Conservation (phyloP, 2,113 vertebrate genomes). For the Seriola quinqueradiata region DNA sequence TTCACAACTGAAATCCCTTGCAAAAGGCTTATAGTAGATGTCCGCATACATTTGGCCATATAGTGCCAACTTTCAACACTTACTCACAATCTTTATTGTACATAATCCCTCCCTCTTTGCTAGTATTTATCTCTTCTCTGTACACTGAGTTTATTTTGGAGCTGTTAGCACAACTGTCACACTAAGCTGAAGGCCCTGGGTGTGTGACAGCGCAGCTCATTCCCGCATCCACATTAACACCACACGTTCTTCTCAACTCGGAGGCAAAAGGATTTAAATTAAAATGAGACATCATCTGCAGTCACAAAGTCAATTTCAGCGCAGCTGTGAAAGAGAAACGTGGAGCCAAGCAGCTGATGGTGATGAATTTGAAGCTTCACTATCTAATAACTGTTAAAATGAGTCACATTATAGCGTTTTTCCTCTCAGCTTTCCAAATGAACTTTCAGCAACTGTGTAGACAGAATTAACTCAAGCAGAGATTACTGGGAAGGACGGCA, state of each 20-base stretch:
- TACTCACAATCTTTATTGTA: not conserved
- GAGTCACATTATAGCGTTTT: conserved; percentile 25
- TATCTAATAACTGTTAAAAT: conserved; percentile 25
- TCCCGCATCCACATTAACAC: not conserved
- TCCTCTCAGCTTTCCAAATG: conserved; percentile 18
- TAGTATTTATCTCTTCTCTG: not conserved
- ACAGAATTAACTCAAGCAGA: not conserved
- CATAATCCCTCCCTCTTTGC: not conserved
- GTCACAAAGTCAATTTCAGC: conserved; percentile 28
- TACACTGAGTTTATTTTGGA: not conserved
- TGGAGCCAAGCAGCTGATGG: not conserved
- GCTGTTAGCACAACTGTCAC: not conserved
- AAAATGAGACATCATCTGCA: conserved; percentile 25
- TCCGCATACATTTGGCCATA: not conserved
- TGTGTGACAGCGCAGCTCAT: not conserved
- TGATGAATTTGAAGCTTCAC: conserved; percentile 12
- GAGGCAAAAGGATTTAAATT: conserved; percentile 23
- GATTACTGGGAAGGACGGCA: not conserved
- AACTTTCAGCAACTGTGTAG: not conserved
- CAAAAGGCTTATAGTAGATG: not conserved
- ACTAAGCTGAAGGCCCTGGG: not conserved
- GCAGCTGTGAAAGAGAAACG: conserved; percentile 22
- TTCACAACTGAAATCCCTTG: not conserved
- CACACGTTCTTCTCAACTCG: conserved; percentile 6
- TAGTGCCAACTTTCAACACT: not conserved